Evolutionary conservation across 35 echinoderm and acorn worm genomes (phyloP).

Genomic region (Acanthaster planci): DNA sequence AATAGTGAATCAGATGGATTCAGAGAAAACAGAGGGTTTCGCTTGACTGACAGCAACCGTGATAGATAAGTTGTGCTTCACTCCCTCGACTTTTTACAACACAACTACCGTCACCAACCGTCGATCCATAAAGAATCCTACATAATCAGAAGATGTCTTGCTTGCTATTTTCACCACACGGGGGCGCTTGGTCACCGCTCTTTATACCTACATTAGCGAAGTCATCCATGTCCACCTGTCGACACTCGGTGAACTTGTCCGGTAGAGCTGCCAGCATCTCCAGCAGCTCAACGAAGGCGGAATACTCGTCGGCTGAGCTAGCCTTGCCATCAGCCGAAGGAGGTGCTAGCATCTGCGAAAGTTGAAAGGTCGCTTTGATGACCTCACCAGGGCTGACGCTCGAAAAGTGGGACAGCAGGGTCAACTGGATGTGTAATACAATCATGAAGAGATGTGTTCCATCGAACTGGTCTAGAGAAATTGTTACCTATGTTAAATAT

Average conservation of each 20-base stretch:
- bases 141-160: too few species aligned
- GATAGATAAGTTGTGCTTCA: too few species aligned
- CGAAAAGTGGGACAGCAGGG: slow-evolving; percentile 3
- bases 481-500: neutral
- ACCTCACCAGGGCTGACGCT: slow-evolving; percentile 22
- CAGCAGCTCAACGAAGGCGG: slow-evolving; percentile 25
- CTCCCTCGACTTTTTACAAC: too few species aligned
- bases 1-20: too few species aligned
- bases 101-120: too few species aligned
- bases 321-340: neutral
- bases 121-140: too few species aligned
- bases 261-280: slow-evolving; percentile 35
- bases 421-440: slow-evolving; percentile 1
- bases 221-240: neutral
- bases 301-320: slow-evolving; percentile 1
- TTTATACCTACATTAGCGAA: slow-evolving; percentile 39
- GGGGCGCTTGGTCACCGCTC: too few species aligned
- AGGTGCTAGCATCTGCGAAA: slow-evolving; percentile 11
- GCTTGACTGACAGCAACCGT: too few species aligned
- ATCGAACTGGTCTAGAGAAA: slow-evolving; percentile 2
- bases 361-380: slow-evolving; percentile 8
- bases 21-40: too few species aligned
- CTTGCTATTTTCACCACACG: too few species aligned
- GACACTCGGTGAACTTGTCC: slow-evolving; percentile 11
- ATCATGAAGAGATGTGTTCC: slow-evolving; percentile 18